phyloP scores from a whole-genome alignment of 2,888 invertebrate genomes.

The Hetaerina titia region DNA sequence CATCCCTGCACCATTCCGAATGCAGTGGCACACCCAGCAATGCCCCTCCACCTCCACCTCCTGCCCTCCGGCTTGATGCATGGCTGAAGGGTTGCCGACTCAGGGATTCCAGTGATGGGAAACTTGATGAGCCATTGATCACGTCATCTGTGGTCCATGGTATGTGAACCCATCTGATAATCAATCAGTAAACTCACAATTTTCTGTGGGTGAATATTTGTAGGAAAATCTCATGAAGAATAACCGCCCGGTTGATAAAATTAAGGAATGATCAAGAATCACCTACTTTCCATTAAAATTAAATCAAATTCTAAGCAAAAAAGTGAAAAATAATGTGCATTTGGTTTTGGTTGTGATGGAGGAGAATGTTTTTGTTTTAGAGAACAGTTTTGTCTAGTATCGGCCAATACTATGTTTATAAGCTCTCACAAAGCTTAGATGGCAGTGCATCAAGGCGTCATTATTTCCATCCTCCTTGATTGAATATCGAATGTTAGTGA shows the following conservation, averaged over 20 bases:
- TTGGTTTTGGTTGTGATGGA: too few species aligned
- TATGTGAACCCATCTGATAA: background rate
- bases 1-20: background rate
- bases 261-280: background rate
- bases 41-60: conserved; percentile 44
- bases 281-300: background rate
- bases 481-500: too few species aligned
- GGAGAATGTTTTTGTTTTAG: too few species aligned
- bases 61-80: background rate
- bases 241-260: background rate
- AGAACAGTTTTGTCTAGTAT: too few species aligned
- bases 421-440: too few species aligned
- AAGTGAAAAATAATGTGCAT: background rate
- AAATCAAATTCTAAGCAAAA: background rate
- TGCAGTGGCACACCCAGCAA: background rate
- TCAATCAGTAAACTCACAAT: background rate
- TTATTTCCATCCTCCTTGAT: too few species aligned
- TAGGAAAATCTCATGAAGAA: background rate
- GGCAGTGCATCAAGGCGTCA: too few species aligned
- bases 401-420: too few species aligned
- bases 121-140: background rate
- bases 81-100: conserved; percentile 23
- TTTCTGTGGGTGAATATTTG: background rate
- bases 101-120: background rate
- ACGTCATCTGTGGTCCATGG: conserved; percentile 16